Percentiles rank a stretch among this genome's conserved stretches.
Evolutionary conservation across 1,140 invertebrate species (phyloP).

Genomic region (Araneus ventricosus): DNA sequence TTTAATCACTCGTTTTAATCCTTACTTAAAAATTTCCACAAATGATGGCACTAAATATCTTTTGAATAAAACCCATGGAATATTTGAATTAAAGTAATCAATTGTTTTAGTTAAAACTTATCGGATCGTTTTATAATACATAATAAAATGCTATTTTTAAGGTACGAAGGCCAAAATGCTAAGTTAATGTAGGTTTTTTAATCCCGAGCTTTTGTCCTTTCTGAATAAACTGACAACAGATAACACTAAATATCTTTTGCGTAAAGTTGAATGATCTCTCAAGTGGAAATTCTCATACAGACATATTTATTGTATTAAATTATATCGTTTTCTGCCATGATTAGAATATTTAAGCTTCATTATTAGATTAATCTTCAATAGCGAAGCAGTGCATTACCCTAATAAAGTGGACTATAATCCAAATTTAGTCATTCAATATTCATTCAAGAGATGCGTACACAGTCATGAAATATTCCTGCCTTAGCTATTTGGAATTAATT

Average conservation of each 20-base stretch:
- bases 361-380: conserved; percentile 28
- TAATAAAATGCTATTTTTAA: too few relatives aligned
- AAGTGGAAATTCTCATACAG: not conserved
- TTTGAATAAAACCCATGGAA: too few relatives aligned
- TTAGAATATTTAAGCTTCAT: conserved; percentile 23
- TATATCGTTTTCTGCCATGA: not conserved
- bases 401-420: not conserved
- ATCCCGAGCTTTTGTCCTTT: too few relatives aligned
- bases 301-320: conserved; percentile 5
- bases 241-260: not conserved
- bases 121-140: too few relatives aligned
- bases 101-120: too few relatives aligned
- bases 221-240: too few relatives aligned
- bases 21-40: too few relatives aligned
- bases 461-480: conserved; percentile 23
- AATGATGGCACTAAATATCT: too few relatives aligned
- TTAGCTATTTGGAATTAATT: conserved; percentile 1
- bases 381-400: not conserved
- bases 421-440: conserved; percentile 41
- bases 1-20: too few relatives aligned
- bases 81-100: too few relatives aligned
- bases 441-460: not conserved
- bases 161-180: too few relatives aligned
- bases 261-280: not conserved
- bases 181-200: too few relatives aligned